A percentile compares a stretch with the other conserved stretches of the same genome.
Conservation (phyloP, 2,113 vertebrate species). For the Heloderma charlesbogerti region DNA sequence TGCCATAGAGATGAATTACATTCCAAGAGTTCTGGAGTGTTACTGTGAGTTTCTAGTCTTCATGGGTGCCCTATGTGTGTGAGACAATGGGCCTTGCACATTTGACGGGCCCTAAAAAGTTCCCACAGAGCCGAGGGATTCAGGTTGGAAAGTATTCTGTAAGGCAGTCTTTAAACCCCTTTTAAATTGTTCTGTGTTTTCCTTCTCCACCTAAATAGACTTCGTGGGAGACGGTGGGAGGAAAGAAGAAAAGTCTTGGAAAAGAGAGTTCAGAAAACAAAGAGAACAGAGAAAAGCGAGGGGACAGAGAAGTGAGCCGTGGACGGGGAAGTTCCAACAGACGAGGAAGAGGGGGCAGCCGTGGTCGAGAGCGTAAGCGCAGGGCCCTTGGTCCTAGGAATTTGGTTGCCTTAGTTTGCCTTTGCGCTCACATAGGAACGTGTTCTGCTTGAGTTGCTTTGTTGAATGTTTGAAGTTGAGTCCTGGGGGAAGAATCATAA, state of each 20-base stretch:
- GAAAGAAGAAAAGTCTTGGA: conserved; percentile 92
- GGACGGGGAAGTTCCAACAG: conserved; percentile 86
- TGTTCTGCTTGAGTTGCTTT: background rate
- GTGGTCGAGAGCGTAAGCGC: conserved; percentile 87
- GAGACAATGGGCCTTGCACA: background rate
- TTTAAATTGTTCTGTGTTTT: conserved; percentile 53
- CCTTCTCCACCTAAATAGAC: conserved; percentile 80
- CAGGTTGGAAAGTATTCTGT: background rate
- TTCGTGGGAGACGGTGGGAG: conserved; percentile 97
- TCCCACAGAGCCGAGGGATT: accelerated
- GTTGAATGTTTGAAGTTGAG: background rate
- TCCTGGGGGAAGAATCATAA: background rate
- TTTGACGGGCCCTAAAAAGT: background rate
- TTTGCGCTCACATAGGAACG: background rate
- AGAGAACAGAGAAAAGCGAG: conserved; percentile 91
- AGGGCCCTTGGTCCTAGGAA: conserved; percentile 28
- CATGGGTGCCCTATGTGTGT: background rate
- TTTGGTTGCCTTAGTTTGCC: background rate
- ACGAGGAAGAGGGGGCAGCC: conserved; percentile 86
- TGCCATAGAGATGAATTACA: background rate
- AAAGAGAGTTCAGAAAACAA: conserved; percentile 92
- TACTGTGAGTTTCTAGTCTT: background rate
- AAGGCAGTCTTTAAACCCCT: background rate
- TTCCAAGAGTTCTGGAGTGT: background rate
- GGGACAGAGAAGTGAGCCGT: conserved; percentile 86